phyloP scores from a whole-genome alignment of 2,888 invertebrate species.

The Lasioglossum villosulum region DNA sequence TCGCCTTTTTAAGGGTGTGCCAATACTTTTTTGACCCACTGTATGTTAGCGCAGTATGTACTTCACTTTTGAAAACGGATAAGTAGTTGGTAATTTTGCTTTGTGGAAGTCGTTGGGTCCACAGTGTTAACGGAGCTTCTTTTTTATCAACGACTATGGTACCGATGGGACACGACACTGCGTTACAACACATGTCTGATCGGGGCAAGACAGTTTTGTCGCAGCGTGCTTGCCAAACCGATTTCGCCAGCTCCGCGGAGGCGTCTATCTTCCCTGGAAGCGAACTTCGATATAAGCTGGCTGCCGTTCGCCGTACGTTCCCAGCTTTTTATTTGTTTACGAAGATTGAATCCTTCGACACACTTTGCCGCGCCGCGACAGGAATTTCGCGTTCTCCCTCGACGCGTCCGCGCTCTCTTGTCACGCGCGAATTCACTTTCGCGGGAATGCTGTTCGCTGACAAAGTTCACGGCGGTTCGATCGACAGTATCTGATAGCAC shows the following conservation, averaged over 20 bases:
- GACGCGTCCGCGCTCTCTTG: not conserved
- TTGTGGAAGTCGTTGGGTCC: not conserved
- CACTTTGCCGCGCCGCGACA: not conserved
- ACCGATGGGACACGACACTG: not conserved
- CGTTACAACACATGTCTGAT: not conserved
- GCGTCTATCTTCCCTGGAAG: slow-evolving; percentile 28
- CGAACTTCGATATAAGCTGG: slow-evolving; percentile 10
- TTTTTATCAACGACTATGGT: not conserved
- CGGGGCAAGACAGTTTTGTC: not conserved
- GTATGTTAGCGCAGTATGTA: not conserved
- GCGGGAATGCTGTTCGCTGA: not conserved
- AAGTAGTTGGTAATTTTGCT: not conserved
- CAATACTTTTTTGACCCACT: too few species aligned
- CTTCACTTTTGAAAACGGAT: not conserved
- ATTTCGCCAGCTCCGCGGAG: not conserved
- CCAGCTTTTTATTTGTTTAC: slow-evolving; percentile 19
- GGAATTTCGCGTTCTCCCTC: not conserved
- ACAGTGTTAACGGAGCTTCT: not conserved
- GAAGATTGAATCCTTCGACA: slow-evolving; percentile 6
- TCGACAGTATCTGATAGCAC: not conserved
- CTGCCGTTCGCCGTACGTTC: not conserved
- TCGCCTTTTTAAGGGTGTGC: too few species aligned
- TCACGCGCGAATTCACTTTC: slow-evolving; percentile 10
- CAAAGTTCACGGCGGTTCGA: not conserved
- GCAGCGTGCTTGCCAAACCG: slow-evolving; percentile 3